A percentile compares a stretch with the other conserved stretches of the same genome.
Conservation (phyloP, 2,888 invertebrate species). For the Tipula lateralis region DNA sequence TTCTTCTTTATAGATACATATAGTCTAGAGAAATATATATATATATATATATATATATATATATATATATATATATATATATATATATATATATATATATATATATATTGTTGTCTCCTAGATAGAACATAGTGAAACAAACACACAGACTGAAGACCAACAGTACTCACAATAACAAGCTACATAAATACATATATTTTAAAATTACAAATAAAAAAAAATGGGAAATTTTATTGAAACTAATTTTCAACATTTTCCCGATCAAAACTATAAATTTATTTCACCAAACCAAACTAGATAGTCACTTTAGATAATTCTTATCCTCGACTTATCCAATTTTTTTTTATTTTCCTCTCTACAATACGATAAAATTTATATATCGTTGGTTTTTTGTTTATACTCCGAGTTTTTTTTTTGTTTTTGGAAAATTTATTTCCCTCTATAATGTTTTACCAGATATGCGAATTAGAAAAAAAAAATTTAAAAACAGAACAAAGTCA, state of each 20-base stretch:
- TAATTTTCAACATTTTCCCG: slow-evolving; percentile 19
- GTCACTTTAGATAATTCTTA: slow-evolving; percentile 24
- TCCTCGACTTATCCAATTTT: not conserved
- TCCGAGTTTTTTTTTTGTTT: not conserved
- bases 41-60: no score
- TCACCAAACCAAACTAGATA: slow-evolving; percentile 24
- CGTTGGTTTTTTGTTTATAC: not conserved
- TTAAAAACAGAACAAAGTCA: not conserved
- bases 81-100: no score
- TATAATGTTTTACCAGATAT: no score
- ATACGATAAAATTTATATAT: slow-evolving; percentile 8
- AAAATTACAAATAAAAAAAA: not conserved
- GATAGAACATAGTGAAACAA: not conserved
- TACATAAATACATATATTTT: slow-evolving; percentile 2
- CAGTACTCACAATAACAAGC: not conserved
- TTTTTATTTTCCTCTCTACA: not conserved
- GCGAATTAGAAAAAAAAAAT: not conserved
- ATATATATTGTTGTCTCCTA: no score
- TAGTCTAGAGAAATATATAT: no score
- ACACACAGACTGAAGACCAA: not conserved
- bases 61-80: no score
- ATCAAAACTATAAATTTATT: slow-evolving; percentile 24
- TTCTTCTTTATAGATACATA: not conserved
- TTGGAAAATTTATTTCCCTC: not conserved
- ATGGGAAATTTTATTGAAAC: not conserved